These are phyloP conservation scores for Neria commutata DNA, from an alignment of 2,888 invertebrate genomes.

Conservation along the genomic window DNA sequence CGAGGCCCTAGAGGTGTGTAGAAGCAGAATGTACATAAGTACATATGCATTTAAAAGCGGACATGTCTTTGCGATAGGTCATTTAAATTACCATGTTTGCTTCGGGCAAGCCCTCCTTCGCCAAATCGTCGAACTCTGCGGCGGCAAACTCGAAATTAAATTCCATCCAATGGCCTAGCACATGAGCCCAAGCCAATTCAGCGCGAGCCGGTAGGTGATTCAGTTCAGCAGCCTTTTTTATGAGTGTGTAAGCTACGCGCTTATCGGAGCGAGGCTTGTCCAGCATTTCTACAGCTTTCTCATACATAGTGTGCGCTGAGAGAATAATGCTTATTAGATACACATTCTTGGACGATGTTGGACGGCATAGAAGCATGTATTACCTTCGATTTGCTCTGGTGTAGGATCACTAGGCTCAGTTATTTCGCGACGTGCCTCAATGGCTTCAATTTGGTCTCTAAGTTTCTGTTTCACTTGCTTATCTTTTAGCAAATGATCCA, in stretches of 20 bases:
- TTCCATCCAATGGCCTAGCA: constrained; percentile 81
- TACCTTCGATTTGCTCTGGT: constrained; percentile 69
- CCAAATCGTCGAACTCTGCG: constrained; percentile 76
- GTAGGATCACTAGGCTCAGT: constrained; percentile 53
- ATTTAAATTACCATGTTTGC: constrained; percentile 81
- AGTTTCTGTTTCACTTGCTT: constrained; percentile 45
- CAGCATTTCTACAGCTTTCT: constrained; percentile 72
- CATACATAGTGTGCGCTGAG: constrained; percentile 77
- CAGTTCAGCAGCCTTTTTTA: constrained; percentile 79
- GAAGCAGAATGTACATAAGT: too few species aligned
- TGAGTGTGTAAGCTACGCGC: constrained; percentile 74
- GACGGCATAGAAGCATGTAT: constrained; percentile 10
- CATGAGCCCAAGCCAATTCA: constrained; percentile 84
- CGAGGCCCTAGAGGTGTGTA: constrained; percentile 79
- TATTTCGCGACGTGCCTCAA: constrained; percentile 35
- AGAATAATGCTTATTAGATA: constrained; percentile 9
- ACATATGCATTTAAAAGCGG: constrained; percentile 20
- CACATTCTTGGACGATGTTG: too few species aligned
- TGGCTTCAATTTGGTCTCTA: constrained; percentile 45
- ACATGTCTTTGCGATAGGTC: too few species aligned
- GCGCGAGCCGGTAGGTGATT: constrained; percentile 84
- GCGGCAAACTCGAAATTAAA: constrained; percentile 79
- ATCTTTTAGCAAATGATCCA: constrained; percentile 49
- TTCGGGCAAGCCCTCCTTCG: constrained; percentile 78
- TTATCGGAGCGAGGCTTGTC: constrained; percentile 76